Conservation (phyloP, 1,140 invertebrate species). For the Cherax destructor region DNA sequence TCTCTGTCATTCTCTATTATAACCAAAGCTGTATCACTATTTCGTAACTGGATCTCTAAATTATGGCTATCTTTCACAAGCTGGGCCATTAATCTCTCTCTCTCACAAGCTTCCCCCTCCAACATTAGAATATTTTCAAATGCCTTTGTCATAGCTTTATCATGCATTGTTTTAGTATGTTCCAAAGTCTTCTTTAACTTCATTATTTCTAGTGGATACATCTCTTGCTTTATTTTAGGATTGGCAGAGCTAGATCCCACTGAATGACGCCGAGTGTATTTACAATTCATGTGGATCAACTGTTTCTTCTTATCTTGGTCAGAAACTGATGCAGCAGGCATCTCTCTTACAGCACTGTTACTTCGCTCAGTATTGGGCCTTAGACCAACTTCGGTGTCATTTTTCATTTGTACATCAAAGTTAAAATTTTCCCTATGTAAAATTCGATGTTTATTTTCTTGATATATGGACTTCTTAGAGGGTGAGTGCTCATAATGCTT, state of each 20-base stretch:
- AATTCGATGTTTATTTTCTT: background rate
- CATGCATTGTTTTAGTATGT: background rate
- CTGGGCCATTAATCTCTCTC: background rate
- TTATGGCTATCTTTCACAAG: background rate
- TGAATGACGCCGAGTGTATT: background rate
- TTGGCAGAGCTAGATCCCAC: background rate
- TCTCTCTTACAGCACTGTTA: background rate
- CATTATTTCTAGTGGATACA: background rate
- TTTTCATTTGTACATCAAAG: background rate
- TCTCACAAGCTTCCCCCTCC: background rate
- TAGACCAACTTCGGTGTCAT: background rate
- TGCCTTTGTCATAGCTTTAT: background rate
- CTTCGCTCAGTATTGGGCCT: background rate
- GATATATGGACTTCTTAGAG: background rate
- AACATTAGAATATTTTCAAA: background rate
- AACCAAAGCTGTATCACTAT: conserved; percentile 20
- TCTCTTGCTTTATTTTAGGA: background rate
- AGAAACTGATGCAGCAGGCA: background rate
- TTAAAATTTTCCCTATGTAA: background rate
- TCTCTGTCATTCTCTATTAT: conserved; percentile 26
- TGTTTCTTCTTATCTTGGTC: background rate
- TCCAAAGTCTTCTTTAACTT: background rate
- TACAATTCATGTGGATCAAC: background rate
- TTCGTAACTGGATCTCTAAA: background rate
- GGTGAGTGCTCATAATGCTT: background rate